Evolutionary conservation across 64 coral and sea anemone species (phyloP), one percentile per base, ranked within the genome.

Genomic region (Dendronephthya gigantea): DNA sequence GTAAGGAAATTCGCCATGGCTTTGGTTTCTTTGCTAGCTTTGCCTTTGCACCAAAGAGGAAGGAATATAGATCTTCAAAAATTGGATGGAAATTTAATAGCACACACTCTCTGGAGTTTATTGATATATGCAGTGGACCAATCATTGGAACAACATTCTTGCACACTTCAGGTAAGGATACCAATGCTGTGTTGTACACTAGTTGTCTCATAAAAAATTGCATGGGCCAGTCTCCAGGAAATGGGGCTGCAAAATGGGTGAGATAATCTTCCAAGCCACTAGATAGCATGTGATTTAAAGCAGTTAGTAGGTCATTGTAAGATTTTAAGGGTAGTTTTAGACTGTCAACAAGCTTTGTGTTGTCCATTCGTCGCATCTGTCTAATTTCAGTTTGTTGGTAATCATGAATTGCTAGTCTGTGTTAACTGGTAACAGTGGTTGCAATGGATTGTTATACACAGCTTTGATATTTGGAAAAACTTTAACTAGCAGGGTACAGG

Each of bases 1-100:
- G 4, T 56, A 86, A 62, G 36, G 65, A 81, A 5, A 40, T 84
- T 23, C 66, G 19, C 83, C 88, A 90, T 43, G 83, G 88, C 38
- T 76, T 90, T 22, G 82, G 59, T 12, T 89, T 82, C n/a, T 89
- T 82, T 30, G 88, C 88, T 40, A 89, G 88, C 69, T 89, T 89
- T 45, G 41, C 4, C 41, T 45, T 45, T 47, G 31, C 84, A 6
- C 59, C 88, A 33, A 40, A 82, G 9, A 83, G 4, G 40, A 83
- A 50, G 35, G 75, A 82, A 50, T 84, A 90, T n/a, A 85, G 50
- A 81, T 85, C 31, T 56, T 28, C 38, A 70, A 85, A 51, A 52
- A 90, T 85, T 16, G 29, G 38, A 34, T 56, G 32, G 34, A 55
- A 85, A 17, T 81, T 76, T 19, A 82, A 15, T 45, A 90, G 51